Base-by-base conservation (phyloP, 2,888 invertebrate species). In the Onthophagus sagittarius region DNA sequence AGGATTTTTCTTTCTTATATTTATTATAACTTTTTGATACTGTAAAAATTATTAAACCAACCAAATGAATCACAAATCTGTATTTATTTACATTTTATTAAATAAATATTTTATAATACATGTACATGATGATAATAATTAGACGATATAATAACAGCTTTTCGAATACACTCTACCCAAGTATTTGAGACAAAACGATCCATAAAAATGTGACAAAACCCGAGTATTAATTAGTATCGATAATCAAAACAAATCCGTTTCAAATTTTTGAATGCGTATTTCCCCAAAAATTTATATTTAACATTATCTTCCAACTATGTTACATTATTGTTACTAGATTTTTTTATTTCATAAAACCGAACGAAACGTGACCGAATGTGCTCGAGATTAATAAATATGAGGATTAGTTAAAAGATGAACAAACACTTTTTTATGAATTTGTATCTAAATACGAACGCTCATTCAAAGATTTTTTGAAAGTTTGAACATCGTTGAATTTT, bases 71-170 rank as follows among this genome's bases (percentile, higher is more conserved):
- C 67, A 23, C 14, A n/a, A 67, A n/a, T 32, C 11, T 70, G 70
- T 78, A 77, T 77, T 23, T 23, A 23, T 23, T 77, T 79, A 74
- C 78, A 78, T 79, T 82, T 83, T 83, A 82, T 83, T 83, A 84
- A 83, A 83, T 82, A 82, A 83, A 83, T 83, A 83, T 80, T 83
- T 84, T 83, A 80, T 75, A 73, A 71, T 82, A 83, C 83, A 83
- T 81, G 80, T 81, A 83, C 79, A 81, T 79, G 78, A 80, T 80
- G 80, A 78, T 67, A 67, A 23, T 67, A 67, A 67, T 67, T 67
- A 75, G 72, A 72, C 71, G 71, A 63, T 23, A 67, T 63, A n/a
- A 63, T 67, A 67, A 67, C 67, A 67, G 67, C 31, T 11, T 53
- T 67, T 67, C 31, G 23, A 15, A 23, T 67, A 67, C n/a, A 67